Percentiles rank a stretch among this genome's conserved stretches.
phyloP scores from a whole-genome alignment of 2,113 vertebrate genomes.

The Phocoena sinus region DNA sequence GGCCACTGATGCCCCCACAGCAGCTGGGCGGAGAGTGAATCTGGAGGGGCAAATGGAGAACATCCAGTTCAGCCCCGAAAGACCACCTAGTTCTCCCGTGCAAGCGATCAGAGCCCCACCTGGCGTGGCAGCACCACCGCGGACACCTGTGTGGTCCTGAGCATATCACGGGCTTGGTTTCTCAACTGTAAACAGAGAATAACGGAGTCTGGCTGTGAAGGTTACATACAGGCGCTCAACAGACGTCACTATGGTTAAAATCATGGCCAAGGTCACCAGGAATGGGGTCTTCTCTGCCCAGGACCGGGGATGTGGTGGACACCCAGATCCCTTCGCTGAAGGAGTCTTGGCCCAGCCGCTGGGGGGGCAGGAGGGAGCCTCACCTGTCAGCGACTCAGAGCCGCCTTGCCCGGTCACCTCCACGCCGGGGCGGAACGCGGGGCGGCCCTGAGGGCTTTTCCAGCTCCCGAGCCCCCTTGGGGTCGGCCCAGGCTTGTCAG shows the following conservation, averaged over 20 bases:
- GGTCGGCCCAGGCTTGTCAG: neutral
- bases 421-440: neutral
- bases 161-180: neutral
- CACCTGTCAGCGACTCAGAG: neutral
- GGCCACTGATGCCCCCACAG: rapidly evolving
- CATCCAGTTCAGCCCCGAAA: neutral
- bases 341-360: neutral
- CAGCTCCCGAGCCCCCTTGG: neutral
- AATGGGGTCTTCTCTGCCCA: neutral
- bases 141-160: rapidly evolving
- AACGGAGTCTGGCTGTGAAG: neutral
- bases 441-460: neutral
- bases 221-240: neutral
- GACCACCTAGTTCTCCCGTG: rapidly evolving
- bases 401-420: rapidly evolving
- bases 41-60: neutral
- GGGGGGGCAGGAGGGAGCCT: no score
- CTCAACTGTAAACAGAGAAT: neutral
- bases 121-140: neutral
- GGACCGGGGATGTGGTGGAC: rapidly evolving
- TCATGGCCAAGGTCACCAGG: neutral
- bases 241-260: neutral
- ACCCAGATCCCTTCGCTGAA: neutral
- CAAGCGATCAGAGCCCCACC: rapidly evolving
- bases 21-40: neutral